These are phyloP conservation scores for Drosophila mulleri DNA, from an alignment of 2,888 invertebrate species.

Conservation along the genomic window DNA sequence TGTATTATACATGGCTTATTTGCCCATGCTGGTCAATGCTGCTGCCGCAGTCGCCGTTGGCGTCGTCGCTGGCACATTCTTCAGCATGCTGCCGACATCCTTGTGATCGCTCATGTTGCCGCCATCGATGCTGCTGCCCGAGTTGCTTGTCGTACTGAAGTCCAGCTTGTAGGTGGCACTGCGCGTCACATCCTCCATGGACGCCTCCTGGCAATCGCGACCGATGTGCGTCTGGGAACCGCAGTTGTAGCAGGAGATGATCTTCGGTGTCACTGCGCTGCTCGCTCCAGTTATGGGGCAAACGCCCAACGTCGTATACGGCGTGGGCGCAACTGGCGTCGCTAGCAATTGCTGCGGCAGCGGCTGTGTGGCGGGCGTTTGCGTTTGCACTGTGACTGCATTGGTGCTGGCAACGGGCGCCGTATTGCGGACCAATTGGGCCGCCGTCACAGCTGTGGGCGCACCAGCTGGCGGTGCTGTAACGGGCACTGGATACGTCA, in stretches of 20 bases:
- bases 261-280: conserved; percentile 63
- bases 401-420: conserved; percentile 63
- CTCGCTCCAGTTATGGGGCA: conserved; percentile 68
- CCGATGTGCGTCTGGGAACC: conserved; percentile 94
- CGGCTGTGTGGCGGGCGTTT: conserved; percentile 49
- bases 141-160: conserved; percentile 83
- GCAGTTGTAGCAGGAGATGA: conserved; percentile 94
- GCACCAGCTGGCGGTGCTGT: conserved; percentile 57
- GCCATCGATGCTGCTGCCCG: conserved; percentile 32
- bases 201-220: conserved; percentile 94
- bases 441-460: conserved; percentile 68
- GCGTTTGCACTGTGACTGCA: conserved; percentile 76
- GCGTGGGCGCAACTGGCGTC: conserved; percentile 83
- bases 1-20: conserved; percentile 52
- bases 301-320: conserved; percentile 77
- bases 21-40: conserved; percentile 61
- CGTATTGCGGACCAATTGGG: conserved; percentile 61
- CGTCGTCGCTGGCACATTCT: conserved; percentile 56
- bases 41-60: conserved; percentile 49
- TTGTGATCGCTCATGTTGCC: conserved; percentile 43
- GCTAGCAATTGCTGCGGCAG: conserved; percentile 78
- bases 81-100: conserved; percentile 52
- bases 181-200: conserved; percentile 96
- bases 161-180: conserved; percentile 89
- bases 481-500: conserved; percentile 76